Base-by-base conservation (phyloP, 2,113 vertebrate species). In the Vireo altiloquus region DNA sequence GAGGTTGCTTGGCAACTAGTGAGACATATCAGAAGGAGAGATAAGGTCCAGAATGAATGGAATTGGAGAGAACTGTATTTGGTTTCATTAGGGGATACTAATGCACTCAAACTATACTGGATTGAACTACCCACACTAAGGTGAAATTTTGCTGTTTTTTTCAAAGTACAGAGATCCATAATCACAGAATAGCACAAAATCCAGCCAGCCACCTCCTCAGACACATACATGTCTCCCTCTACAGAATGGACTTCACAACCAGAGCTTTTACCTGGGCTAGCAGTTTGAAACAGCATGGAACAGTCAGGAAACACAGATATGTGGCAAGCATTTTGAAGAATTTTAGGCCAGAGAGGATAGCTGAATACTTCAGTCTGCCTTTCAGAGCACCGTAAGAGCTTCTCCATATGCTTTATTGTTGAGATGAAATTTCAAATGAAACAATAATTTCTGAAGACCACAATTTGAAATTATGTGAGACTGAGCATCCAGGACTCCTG, bases 11-110 rank as follows among this genome's bases (percentile, higher is more conserved):
- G 87, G 93, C 94, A 96, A 96, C 96, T 70, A 47, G 70, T 37
- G 87, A 96, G 85, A 92, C 3, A 1, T 71, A 95, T 83, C 93
- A 64, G 87, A 72, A n/a, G 75, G 28, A 79, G 39, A 91, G 91
- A 92, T 91, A 96, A 88, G 82, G 88, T 90, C 90, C 94, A 96
- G 75, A 89, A 91, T 95, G 93, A 95, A 96, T 82, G 90, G 87
- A 95, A 95, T 16, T 65, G 77, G 59, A 93, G 44, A 80, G 72
- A 95, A 86, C 86, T 89, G 61, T 81, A 93, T 94, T 76, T 87
- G 79, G 93, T 28, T 87, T 94, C 72, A 85, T 82, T 87, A 85
- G 74, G 69, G 85, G 69, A 90, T 42, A 89, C 76, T 66, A 95
- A 94, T 42, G 39, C 80, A 82, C 44, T 87, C 74, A 33, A 87